Percentiles rank a stretch among this genome's conserved stretches.
Evolutionary conservation across 2,113 vertebrate species (phyloP).

Genomic region (Chloebia gouldiae): DNA sequence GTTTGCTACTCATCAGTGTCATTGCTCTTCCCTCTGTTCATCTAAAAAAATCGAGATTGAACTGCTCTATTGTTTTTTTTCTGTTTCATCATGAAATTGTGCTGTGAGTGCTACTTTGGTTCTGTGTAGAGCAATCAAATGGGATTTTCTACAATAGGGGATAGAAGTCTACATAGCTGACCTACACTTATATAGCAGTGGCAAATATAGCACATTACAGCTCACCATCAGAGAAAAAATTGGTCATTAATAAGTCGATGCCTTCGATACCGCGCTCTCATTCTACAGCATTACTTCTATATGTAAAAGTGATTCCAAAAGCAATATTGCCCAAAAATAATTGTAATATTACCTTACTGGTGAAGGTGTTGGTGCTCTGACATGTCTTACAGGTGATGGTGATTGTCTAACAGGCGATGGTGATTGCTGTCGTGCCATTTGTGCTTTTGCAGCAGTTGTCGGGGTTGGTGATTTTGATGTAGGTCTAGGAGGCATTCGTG

Average conservation of each 20-base stretch:
- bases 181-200: not conserved
- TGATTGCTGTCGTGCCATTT: constrained; percentile 89
- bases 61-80: not conserved
- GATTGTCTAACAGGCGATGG: constrained; percentile 95
- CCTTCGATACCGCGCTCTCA: not conserved
- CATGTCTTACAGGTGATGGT: constrained; percentile 93
- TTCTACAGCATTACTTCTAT: not conserved
- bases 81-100: not conserved
- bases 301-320: not conserved
- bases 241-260: not conserved
- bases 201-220: not conserved
- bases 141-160: not conserved
- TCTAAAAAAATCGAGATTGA: not conserved
- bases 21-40: not conserved
- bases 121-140: not conserved
- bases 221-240: not conserved
- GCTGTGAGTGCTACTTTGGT: not conserved
- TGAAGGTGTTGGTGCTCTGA: constrained; percentile 89
- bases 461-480: constrained; percentile 90
- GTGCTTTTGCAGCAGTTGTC: constrained; percentile 79
- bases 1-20: not conserved
- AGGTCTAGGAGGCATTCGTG: constrained; percentile 90
- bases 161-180: not conserved
- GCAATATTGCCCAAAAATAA: not conserved
- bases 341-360: constrained; percentile 86